phyloP scores from a whole-genome alignment of 1,140 invertebrate species.

The Leptinotarsa texana region DNA sequence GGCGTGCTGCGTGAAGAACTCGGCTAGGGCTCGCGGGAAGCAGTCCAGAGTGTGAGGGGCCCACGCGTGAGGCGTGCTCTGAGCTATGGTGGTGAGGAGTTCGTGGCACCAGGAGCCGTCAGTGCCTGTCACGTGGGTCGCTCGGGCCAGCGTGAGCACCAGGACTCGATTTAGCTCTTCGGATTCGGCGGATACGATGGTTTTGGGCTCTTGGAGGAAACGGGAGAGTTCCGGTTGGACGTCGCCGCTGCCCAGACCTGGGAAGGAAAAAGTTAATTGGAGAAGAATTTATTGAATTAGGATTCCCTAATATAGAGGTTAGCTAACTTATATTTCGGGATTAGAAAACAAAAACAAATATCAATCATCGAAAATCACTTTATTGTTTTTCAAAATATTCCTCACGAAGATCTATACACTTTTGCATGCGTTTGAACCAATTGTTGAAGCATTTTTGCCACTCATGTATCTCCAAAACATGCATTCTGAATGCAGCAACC shows the following conservation, averaged over 20 bases:
- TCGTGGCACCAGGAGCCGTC: slow-evolving; percentile 89
- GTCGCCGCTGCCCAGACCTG: slow-evolving; percentile 82
- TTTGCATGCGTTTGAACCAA: too few relatives aligned
- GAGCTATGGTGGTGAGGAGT: slow-evolving; percentile 85
- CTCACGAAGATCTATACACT: too few relatives aligned
- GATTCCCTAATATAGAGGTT: too few relatives aligned
- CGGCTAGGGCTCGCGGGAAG: slow-evolving; percentile 85
- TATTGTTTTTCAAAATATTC: too few relatives aligned
- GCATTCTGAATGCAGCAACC: too few relatives aligned
- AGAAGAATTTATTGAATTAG: too few relatives aligned
- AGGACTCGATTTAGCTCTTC: slow-evolving; percentile 92
- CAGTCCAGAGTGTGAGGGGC: slow-evolving; percentile 88
- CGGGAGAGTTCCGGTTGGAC: slow-evolving; percentile 88
- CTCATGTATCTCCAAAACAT: too few relatives aligned
- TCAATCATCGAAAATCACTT: too few relatives aligned
- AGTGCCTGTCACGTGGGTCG: slow-evolving; percentile 88
- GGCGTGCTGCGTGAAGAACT: slow-evolving; percentile 84
- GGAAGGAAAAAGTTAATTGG: neutral
- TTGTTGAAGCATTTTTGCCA: too few relatives aligned
- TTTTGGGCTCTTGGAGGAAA: slow-evolving; percentile 85
- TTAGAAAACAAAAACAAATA: too few relatives aligned
- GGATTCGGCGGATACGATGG: slow-evolving; percentile 87
- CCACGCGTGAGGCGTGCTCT: slow-evolving; percentile 93
- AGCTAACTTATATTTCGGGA: too few relatives aligned
- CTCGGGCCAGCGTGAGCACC: slow-evolving; percentile 89